Conservation (phyloP, 2,797 vertebrate species). For the Semotilus atromaculatus region DNA sequence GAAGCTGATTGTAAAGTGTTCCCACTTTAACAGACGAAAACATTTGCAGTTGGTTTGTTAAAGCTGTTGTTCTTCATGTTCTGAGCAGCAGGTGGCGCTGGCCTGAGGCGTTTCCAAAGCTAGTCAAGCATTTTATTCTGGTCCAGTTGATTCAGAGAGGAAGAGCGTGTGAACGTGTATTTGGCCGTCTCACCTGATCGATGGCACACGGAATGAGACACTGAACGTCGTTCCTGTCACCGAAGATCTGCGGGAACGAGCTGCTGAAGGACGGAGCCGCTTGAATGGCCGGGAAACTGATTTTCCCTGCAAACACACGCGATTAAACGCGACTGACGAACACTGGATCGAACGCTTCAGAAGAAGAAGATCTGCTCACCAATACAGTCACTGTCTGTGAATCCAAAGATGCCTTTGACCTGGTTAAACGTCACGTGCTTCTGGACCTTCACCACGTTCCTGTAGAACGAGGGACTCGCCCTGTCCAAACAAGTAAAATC, state of each 20-base stretch:
- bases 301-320: slow-evolving; percentile 83
- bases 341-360: not conserved
- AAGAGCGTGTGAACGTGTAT: no score
- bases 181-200: slow-evolving; percentile 84
- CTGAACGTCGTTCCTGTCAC: slow-evolving; percentile 84
- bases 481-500: slow-evolving; percentile 70
- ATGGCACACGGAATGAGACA: slow-evolving; percentile 99
- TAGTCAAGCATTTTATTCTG: no score
- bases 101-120: no score
- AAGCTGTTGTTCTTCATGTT: no score
- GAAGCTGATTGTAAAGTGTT: no score
- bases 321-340: no score
- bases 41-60: no score
- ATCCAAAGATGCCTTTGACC: slow-evolving; percentile 98
- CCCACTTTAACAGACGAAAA: no score
- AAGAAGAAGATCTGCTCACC: slow-evolving; percentile 76
- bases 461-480: slow-evolving; percentile 88
- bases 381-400: slow-evolving; percentile 96
- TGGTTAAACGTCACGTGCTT: slow-evolving; percentile 99
- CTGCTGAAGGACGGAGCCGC: slow-evolving; percentile 96
- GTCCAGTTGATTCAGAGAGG: no score
- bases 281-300: slow-evolving; percentile 97
- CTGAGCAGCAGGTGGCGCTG: no score
- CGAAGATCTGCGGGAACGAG: slow-evolving; percentile 96
- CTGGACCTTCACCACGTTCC: slow-evolving; percentile 92